A percentile compares a stretch with the other conserved stretches of the same genome.
phyloP scores from a whole-genome alignment of 2,797 vertebrate species.

The Lagodon rhomboides region DNA sequence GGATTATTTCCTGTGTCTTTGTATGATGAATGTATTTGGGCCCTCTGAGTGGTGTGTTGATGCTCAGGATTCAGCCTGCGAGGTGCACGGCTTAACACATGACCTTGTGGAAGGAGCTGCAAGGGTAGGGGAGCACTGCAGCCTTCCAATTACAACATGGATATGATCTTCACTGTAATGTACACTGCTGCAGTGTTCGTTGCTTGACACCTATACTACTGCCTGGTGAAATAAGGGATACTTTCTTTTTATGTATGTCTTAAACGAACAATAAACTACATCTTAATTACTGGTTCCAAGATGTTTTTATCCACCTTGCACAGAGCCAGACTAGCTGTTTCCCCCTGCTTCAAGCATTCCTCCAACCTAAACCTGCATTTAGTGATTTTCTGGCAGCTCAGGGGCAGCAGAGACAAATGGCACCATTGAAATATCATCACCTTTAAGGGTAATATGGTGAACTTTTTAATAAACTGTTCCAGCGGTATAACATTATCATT shows the following conservation, averaged over 20 bases:
- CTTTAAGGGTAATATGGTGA: neutral
- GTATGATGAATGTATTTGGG: slow-evolving; percentile 46
- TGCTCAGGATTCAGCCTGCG: slow-evolving; percentile 41
- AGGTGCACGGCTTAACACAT: slow-evolving; percentile 50
- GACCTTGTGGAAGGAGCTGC: slow-evolving; percentile 73
- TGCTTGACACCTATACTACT: neutral
- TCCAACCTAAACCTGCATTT: neutral
- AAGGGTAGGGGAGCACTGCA: slow-evolving; percentile 19
- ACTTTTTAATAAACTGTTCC: neutral
- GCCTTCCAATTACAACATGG: slow-evolving; percentile 59
- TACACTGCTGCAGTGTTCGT: slow-evolving; percentile 42
- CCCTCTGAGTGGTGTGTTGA: slow-evolving; percentile 35
- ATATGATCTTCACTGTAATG: slow-evolving; percentile 41
- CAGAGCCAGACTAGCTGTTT: neutral
- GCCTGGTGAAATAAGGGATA: neutral
- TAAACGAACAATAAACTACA: neutral
- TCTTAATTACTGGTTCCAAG: neutral
- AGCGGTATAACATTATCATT: neutral
- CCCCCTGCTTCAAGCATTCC: neutral
- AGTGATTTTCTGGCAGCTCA: neutral
- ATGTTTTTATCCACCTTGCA: neutral
- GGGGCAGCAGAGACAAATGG: neutral
- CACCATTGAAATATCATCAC: neutral
- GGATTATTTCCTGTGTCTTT: slow-evolving; percentile 59
- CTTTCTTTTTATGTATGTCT: neutral